Percentiles rank a stretch among this genome's conserved stretches.
Evolutionary conservation across 2,113 vertebrate species (phyloP).

Genomic region (Capreolus pygargus): DNA sequence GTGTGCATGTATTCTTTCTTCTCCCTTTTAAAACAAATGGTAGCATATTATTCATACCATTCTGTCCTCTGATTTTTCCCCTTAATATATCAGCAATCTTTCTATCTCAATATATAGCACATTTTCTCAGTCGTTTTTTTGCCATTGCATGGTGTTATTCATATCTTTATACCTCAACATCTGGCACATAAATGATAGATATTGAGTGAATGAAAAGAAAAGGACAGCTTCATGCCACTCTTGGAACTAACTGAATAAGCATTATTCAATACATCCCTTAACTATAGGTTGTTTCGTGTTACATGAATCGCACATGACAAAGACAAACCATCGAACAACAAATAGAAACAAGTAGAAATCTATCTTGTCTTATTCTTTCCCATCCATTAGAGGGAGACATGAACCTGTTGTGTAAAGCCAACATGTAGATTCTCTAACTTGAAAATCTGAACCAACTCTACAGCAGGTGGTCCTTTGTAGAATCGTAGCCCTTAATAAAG

Average conservation of each 20-base stretch:
- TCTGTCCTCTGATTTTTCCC: neutral
- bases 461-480: neutral
- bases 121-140: neutral
- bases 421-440: neutral
- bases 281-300: neutral
- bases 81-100: neutral
- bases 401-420: constrained; percentile 1
- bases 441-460: neutral
- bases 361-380: neutral
- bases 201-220: constrained; percentile 1
- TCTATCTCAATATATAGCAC: neutral
- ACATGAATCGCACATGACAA: neutral
- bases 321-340: neutral
- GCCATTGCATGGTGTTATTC: neutral
- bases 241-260: neutral
- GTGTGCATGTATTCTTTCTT: neutral
- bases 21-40: neutral
- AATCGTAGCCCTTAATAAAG: neutral
- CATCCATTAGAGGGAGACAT: constrained; percentile 64
- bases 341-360: neutral
- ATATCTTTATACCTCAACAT: neutral
- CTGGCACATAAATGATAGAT: neutral
- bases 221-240: neutral
- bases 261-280: neutral
- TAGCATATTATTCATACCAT: neutral